Evolutionary conservation across 1,140 invertebrate species (phyloP), one percentile per base, ranked within the genome.

Genomic region (Colletes latitarsis): DNA sequence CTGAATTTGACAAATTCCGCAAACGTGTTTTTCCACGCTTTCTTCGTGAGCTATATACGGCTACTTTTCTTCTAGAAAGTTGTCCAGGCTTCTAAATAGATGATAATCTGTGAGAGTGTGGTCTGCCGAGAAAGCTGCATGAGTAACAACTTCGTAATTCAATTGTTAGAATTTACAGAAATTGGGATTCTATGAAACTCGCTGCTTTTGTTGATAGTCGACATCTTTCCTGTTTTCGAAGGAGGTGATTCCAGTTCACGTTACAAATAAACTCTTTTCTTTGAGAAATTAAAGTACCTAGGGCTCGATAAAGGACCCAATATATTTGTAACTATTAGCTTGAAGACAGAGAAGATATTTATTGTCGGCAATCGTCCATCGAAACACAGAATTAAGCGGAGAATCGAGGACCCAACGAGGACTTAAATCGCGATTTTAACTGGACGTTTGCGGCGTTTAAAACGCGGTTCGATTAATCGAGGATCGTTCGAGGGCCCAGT

Each of bases 391-490:
- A 68, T 76, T 76, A 76, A 30, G 52, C 19, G 43, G 12, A 57
- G 58, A 77, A 57, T 49, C 64, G 53, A 58, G 41, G 53, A 69
- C 19, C 12, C 64, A 77, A 6, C 5, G 10, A 12, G 10, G n/a
- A 39, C 30, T 30, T 52, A 41, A 52, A 62, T 68, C 43, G 53
- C 43, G 9, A 39, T 15, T 5, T 55, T 17, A 8, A 10, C 10
- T 17, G n/a, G n/a, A n/a, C 12, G 17, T 77, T 30, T 15, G 9
- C n/a, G 10, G 21, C 57, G 67, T 39, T 77, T 57, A 41, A 60
- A 69, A 19, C n/a, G 8, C 49, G n/a, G 39, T n/a, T 53, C 43
- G 63, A 55, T 75, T 72, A 85, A 82, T 39, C 49, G 6, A 15
- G 39, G 17, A 68, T 46, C 70, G 63, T 9, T 74, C 73, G 64